Evolutionary conservation across 1,140 invertebrate genomes (phyloP).

Genomic region (Calephelis virginiensis): DNA sequence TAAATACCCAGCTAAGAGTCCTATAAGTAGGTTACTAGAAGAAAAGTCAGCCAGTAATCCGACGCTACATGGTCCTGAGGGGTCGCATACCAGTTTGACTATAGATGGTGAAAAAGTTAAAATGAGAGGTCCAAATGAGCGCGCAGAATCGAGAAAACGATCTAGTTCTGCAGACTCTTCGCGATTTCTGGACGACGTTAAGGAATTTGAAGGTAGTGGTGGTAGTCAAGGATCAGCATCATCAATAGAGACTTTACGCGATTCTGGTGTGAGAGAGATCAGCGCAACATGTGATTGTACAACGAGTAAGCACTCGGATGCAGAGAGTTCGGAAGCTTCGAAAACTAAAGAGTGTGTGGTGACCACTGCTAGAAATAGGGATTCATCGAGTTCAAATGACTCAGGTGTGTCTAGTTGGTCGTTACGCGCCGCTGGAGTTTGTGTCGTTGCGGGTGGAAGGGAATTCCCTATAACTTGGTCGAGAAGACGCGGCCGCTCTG

Average conservation of each 20-base stretch:
- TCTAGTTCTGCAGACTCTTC: conserved; percentile 87
- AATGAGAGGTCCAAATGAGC: conserved; percentile 25
- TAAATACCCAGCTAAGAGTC: conserved; percentile 50
- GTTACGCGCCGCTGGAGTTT: conserved; percentile 69
- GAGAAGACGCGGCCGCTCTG: conserved; percentile 80
- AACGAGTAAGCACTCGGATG: conserved; percentile 53
- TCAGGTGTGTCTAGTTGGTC: conserved; percentile 87
- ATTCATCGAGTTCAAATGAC: conserved; percentile 90
- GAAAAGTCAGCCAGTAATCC: conserved; percentile 84
- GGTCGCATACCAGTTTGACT: conserved; percentile 15
- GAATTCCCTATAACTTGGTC: neutral
- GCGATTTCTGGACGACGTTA: conserved; percentile 80
- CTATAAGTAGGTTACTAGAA: conserved; percentile 55
- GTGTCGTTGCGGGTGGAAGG: neutral
- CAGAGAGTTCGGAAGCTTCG: conserved; percentile 61
- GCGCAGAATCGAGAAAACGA: conserved; percentile 69
- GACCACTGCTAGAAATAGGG: conserved; percentile 81
- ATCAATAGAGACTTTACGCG: conserved; percentile 73
- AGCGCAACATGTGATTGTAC: conserved; percentile 44
- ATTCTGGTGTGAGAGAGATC: conserved; percentile 43
- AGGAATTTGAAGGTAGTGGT: conserved; percentile 73
- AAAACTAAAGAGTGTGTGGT: conserved; percentile 35
- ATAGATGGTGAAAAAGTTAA: conserved; percentile 21
- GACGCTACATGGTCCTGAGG: conserved; percentile 71
- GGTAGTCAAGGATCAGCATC: conserved; percentile 65